These are phyloP conservation scores for Baronia brevicornis DNA, from an alignment of 2,888 invertebrate genomes.

Conservation along the genomic window DNA sequence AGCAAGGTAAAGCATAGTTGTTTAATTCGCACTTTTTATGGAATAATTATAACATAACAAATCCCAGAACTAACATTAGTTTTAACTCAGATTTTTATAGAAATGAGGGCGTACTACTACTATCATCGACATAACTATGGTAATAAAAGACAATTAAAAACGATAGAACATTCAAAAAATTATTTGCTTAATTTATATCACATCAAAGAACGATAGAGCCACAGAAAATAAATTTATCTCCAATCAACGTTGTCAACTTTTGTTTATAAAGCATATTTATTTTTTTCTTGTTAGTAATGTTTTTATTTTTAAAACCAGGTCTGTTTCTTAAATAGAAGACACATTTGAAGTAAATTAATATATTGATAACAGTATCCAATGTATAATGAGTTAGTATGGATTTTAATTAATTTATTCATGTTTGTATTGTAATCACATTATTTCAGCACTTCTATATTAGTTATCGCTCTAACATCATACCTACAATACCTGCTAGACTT, in stretches of 20 bases:
- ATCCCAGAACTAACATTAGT: neutral
- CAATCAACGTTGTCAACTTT: neutral
- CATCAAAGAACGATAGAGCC: no score
- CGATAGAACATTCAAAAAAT: no score
- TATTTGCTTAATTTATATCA: no score
- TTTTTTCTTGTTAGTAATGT: neutral
- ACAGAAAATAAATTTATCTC: neutral
- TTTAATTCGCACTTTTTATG: neutral
- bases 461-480: neutral
- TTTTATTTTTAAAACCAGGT: constrained; percentile 8
- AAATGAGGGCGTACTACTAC: no score
- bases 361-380: constrained; percentile 6
- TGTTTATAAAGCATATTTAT: neutral
- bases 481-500: no score
- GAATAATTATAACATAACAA: neutral
- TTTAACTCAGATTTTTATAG: neutral
- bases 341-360: constrained; percentile 2
- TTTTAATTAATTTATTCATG: constrained; percentile 3
- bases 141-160: no score
- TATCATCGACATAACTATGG: no score
- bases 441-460: neutral
- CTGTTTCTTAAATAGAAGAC: constrained; percentile 11
- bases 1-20: constrained; percentile 40
- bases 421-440: no score
- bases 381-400: constrained; percentile 11